Percentiles rank a stretch among this genome's conserved stretches.
phyloP scores from a whole-genome alignment of 2,888 invertebrate species.

The Macaria notata region DNA sequence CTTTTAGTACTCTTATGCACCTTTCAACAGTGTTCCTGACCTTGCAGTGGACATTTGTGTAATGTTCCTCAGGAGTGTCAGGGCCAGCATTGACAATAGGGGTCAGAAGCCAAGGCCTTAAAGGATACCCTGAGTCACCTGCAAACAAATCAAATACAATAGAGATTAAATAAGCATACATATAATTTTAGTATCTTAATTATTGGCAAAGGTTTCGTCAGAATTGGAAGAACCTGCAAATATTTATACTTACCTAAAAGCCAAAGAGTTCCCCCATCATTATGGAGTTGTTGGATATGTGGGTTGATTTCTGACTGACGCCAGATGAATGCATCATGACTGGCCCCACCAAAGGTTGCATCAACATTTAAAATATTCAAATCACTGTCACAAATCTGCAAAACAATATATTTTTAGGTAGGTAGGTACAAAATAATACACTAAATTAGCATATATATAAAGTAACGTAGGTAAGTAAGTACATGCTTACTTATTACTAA shows the following conservation, averaged over 20 bases:
- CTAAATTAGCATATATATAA: background rate
- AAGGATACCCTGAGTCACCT: constrained; percentile 25
- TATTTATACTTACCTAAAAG: constrained; percentile 10
- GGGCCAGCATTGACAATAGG: constrained; percentile 16
- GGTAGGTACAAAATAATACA: background rate
- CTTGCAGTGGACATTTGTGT: constrained; percentile 11
- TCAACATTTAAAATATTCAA: constrained; percentile 14
- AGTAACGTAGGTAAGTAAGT: too few relatives aligned
- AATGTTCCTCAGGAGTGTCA: constrained; percentile 10
- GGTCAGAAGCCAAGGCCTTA: constrained; percentile 21
- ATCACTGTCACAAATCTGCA: constrained; percentile 9
- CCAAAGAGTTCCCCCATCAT: constrained; percentile 10
- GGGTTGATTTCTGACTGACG: constrained; percentile 9
- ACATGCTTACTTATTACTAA: too few relatives aligned
- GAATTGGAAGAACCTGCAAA: background rate
- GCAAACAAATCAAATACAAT: constrained; percentile 5
- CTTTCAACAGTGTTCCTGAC: constrained; percentile 17
- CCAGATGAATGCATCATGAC: constrained; percentile 15
- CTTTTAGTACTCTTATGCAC: constrained; percentile 24
- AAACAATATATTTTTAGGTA: constrained; percentile 6
- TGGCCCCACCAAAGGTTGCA: constrained; percentile 14
- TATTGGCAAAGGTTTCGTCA: background rate
- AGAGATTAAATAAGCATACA: background rate
- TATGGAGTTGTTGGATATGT: constrained; percentile 6
- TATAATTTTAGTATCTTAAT: background rate